These are phyloP conservation scores for Acyrthosiphon pisum DNA, from an alignment of 1,140 invertebrate species.

Conservation along the genomic window DNA sequence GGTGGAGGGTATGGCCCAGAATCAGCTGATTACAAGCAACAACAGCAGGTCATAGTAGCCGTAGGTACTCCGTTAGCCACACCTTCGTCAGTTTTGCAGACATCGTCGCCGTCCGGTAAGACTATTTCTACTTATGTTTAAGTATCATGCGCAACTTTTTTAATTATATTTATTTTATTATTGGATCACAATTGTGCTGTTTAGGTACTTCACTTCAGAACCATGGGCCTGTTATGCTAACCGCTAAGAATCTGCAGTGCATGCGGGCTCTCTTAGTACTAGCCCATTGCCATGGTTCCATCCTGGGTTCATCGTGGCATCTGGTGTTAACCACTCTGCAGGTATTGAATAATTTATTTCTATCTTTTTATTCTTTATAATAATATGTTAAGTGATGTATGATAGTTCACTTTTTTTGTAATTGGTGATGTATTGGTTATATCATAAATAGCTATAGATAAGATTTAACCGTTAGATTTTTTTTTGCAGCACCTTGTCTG, in stretches of 20 bases:
- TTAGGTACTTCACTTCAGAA: slow-evolving; percentile 69
- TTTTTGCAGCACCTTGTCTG: slow-evolving; percentile 86
- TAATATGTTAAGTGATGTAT: not conserved
- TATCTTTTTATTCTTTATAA: not conserved
- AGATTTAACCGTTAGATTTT: not conserved
- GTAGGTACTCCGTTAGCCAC: slow-evolving; percentile 91
- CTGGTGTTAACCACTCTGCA: slow-evolving; percentile 92
- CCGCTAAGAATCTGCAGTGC: slow-evolving; percentile 95
- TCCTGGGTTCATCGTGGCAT: slow-evolving; percentile 93
- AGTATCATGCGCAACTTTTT: not conserved
- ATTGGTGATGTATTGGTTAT: not conserved
- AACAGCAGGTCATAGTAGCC: slow-evolving; percentile 89
- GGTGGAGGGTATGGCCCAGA: slow-evolving; percentile 64
- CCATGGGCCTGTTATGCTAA: slow-evolving; percentile 97
- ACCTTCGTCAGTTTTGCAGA: slow-evolving; percentile 68
- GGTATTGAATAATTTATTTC: slow-evolving; percentile 58
- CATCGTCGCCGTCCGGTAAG: not conserved
- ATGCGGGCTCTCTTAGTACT: slow-evolving; percentile 89
- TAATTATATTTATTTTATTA: not conserved
- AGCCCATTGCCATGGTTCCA: slow-evolving; percentile 90
- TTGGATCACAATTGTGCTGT: not conserved
- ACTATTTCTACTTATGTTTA: not conserved
- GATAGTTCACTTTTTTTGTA: not conserved
- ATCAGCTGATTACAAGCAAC: slow-evolving; percentile 77
- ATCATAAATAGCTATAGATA: not conserved